These are phyloP conservation scores for Eidolon helvum DNA, from an alignment of 2,113 vertebrate species.

Conservation along the genomic window DNA sequence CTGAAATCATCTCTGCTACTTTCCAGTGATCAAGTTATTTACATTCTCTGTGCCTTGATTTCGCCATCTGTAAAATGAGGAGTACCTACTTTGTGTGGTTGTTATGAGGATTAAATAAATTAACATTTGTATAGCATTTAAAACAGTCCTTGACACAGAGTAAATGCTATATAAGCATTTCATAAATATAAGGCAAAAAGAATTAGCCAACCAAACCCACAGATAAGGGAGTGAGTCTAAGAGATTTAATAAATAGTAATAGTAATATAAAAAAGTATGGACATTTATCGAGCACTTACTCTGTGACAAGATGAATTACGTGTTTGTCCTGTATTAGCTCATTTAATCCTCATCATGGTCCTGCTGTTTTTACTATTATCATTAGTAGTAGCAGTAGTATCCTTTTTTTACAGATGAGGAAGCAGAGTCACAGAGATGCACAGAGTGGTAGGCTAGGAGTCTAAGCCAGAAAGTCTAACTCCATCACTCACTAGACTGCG, in stretches of 20 bases:
- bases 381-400: too few relatives aligned
- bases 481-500: neutral
- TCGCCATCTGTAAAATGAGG: neutral
- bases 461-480: neutral
- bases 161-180: neutral
- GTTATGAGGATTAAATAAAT: neutral
- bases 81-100: neutral
- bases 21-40: neutral
- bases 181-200: neutral
- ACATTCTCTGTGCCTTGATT: neutral
- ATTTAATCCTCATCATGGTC: neutral
- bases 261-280: neutral
- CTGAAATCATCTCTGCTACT: neutral
- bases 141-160: neutral
- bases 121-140: neutral
- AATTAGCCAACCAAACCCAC: neutral
- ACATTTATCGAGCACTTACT: neutral
- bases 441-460: neutral
- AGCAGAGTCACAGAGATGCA: neutral
- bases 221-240: neutral
- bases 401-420: neutral
- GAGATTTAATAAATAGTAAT: neutral
- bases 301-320: neutral
- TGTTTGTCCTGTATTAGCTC: neutral
- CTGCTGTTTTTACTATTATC: neutral